These are phyloP conservation scores for Orthosia gracilis DNA, from an alignment of 2,888 invertebrate species.

Conservation along the genomic window DNA sequence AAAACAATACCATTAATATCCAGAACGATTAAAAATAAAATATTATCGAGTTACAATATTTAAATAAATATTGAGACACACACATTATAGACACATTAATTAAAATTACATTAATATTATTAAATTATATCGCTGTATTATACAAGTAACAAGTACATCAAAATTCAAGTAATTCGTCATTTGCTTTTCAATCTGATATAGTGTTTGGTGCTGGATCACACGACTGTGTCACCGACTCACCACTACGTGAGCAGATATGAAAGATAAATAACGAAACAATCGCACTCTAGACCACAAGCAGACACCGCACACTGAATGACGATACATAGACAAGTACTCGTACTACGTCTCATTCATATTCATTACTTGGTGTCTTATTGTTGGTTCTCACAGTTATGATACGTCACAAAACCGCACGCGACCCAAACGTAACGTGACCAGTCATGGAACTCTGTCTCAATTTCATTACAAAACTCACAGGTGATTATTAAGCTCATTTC, in stretches of 20 bases:
- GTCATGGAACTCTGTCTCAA: not conserved
- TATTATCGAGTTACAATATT: too few relatives aligned
- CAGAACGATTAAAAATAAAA: too few relatives aligned
- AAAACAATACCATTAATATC: too few relatives aligned
- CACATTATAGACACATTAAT: too few relatives aligned
- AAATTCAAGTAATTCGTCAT: not conserved
- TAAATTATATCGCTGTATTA: too few relatives aligned
- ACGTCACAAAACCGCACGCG: not conserved
- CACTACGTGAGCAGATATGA: conserved; percentile 1
- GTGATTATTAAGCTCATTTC: not conserved
- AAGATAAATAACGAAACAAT: conserved; percentile 1
- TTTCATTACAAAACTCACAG: not conserved
- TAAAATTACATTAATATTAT: too few relatives aligned
- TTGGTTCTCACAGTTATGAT: not conserved
- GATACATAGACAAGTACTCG: conserved; percentile 2
- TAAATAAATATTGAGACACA: too few relatives aligned
- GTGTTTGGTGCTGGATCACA: conserved; percentile 1
- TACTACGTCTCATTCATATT: conserved; percentile 22
- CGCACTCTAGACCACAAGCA: conserved; percentile 27
- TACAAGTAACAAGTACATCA: too few relatives aligned
- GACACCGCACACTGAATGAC: conserved; percentile 6
- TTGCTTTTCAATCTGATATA: too few relatives aligned
- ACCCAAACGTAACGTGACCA: not conserved
- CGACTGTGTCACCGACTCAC: not conserved
- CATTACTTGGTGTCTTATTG: conserved; percentile 3